phyloP scores from a whole-genome alignment of 2,888 invertebrate genomes.

The Drosophila suboccidentalis region DNA sequence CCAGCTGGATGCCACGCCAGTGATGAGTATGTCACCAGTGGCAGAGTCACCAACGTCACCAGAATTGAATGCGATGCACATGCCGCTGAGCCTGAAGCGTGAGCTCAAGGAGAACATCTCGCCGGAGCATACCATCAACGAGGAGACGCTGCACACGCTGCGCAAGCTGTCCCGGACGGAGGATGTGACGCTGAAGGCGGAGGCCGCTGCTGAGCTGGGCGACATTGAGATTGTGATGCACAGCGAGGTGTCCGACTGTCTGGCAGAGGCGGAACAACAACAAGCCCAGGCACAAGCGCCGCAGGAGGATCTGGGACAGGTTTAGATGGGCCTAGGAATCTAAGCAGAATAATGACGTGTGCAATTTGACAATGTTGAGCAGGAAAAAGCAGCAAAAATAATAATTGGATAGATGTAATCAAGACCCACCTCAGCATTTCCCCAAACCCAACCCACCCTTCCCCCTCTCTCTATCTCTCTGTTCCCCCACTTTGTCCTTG shows the following conservation, averaged over 20 bases:
- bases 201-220: constrained; percentile 56
- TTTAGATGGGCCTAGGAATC: constrained; percentile 24
- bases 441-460: constrained; percentile 12
- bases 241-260: constrained; percentile 63
- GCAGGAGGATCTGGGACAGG: constrained; percentile 52
- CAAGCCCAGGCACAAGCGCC: constrained; percentile 29
- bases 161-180: constrained; percentile 75
- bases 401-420: constrained; percentile 27
- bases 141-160: constrained; percentile 77
- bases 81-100: constrained; percentile 87
- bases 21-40: constrained; percentile 28
- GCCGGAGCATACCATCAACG: constrained; percentile 87
- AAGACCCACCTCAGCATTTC: constrained; percentile 72
- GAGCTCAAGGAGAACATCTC: constrained; percentile 89
- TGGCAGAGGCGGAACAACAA: constrained; percentile 46
- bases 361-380: constrained; percentile 67
- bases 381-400: constrained; percentile 25
- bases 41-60: constrained; percentile 46
- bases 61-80: constrained; percentile 84
- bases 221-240: constrained; percentile 76
- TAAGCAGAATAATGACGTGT: constrained; percentile 38
- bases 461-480: no score
- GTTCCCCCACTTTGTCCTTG: constrained; percentile 36
- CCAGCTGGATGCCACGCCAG: constrained; percentile 32
- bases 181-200: constrained; percentile 56